A percentile compares a stretch with the other conserved stretches of the same genome.
Evolutionary conservation across 2,888 invertebrate genomes (phyloP).

Genomic region (Furcula furcula): DNA sequence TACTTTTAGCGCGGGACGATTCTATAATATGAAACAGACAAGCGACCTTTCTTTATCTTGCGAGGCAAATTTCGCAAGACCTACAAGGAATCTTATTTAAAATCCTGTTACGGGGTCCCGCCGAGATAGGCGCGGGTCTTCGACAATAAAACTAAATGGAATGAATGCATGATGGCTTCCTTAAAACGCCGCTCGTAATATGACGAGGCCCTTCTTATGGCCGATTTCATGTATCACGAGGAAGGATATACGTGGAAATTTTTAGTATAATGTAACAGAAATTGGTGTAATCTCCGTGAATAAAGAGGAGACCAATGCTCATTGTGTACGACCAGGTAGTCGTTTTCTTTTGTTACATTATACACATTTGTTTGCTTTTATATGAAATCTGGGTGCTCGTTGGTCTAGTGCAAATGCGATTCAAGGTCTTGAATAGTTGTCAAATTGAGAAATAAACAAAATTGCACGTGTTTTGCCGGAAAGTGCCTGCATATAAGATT

Average conservation of each 20-base stretch:
- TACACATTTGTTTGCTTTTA: constrained; percentile 3
- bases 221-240: constrained; percentile 60
- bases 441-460: too few relatives aligned
- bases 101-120: constrained; percentile 75
- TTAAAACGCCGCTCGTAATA: constrained; percentile 65
- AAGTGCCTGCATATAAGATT: too few relatives aligned
- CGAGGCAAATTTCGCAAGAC: constrained; percentile 74
- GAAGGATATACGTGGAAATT: constrained; percentile 59
- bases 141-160: constrained; percentile 81
- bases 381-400: too few relatives aligned
- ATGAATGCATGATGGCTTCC: constrained; percentile 77
- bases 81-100: constrained; percentile 78
- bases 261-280: constrained; percentile 44
- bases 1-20: constrained; percentile 62
- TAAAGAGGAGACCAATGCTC: constrained; percentile 29
- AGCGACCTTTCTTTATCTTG: constrained; percentile 79
- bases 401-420: too few relatives aligned
- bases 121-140: constrained; percentile 77
- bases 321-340: constrained; percentile 35
- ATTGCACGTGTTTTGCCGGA: too few relatives aligned
- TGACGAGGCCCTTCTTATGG: constrained; percentile 61
- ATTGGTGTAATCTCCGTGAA: constrained; percentile 48
- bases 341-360: constrained; percentile 34
- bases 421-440: too few relatives aligned
- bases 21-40: constrained; percentile 67